phyloP scores from a whole-genome alignment of 2,113 vertebrate genomes.

The Eudyptes chrysolophus region DNA sequence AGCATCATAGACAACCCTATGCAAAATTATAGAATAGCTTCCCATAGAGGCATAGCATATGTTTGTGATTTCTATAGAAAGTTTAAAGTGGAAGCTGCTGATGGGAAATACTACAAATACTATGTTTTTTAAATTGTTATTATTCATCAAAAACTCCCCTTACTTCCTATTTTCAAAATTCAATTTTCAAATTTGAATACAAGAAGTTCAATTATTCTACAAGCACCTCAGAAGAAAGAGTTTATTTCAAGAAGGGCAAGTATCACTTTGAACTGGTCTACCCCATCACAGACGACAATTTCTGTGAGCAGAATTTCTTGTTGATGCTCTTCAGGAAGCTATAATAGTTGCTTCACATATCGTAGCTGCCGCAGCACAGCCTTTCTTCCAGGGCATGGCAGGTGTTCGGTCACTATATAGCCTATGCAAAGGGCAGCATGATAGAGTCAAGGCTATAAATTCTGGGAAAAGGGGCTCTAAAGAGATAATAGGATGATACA shows the following conservation, averaged over 20 bases:
- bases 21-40: neutral
- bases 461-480: neutral
- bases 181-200: neutral
- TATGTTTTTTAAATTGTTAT: neutral
- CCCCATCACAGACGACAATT: neutral
- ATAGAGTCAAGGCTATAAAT: neutral
- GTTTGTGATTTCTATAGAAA: neutral
- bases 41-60: neutral
- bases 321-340: neutral
- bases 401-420: neutral
- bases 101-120: neutral
- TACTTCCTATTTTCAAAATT: neutral
- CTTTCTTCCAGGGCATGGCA: neutral
- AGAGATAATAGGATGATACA: neutral
- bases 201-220: neutral
- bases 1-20: neutral
- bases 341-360: rapidly evolving
- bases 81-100: neutral
- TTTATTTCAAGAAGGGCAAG: neutral
- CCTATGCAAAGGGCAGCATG: neutral
- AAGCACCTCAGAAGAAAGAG: neutral
- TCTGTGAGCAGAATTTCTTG: neutral
- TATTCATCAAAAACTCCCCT: neutral
- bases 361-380: rapidly evolving
- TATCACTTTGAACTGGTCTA: neutral